Evolutionary conservation across 92 coral and sea anemone species (phyloP).

Genomic region (Parazoanthus swiftii): DNA sequence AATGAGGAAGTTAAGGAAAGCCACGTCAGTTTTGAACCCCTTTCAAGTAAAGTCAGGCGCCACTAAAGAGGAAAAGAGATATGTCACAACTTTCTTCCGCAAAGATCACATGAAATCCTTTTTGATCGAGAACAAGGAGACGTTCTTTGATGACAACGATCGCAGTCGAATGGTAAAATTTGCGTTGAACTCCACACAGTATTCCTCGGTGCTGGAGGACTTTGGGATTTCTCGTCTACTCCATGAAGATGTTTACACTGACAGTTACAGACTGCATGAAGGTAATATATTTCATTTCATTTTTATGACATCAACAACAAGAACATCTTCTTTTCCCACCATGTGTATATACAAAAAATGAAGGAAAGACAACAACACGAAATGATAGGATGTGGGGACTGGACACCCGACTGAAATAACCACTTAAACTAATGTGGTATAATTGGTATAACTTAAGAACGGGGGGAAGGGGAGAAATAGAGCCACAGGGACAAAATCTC

Average conservation of each 20-base stretch:
- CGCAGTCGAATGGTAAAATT: conserved; percentile 66
- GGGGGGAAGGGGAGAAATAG: too few species aligned
- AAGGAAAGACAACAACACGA: too few species aligned
- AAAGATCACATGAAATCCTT: conserved; percentile 52
- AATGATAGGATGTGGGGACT: too few species aligned
- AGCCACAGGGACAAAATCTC: too few species aligned
- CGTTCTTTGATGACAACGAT: conserved; percentile 60
- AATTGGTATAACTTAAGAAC: too few species aligned
- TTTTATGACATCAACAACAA: too few species aligned
- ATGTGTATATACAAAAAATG: too few species aligned
- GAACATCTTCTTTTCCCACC: too few species aligned
- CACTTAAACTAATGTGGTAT: too few species aligned
- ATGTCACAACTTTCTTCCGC: conserved; percentile 74
- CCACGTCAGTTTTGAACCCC: conserved; percentile 57
- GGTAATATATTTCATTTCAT: conserved; percentile 21
- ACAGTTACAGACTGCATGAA: conserved; percentile 53
- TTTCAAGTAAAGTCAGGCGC: conserved; percentile 49
- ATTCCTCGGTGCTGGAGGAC: conserved; percentile 39
- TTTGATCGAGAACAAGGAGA: conserved; percentile 50
- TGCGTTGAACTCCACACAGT: conserved; percentile 45
- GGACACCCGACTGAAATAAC: too few species aligned
- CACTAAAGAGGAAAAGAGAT: conserved; percentile 44
- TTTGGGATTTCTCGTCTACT: conserved; percentile 57
- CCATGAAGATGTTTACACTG: conserved; percentile 45
- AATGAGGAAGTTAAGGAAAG: conserved; percentile 25